Conservation (phyloP, 2,797 vertebrate species). For the Lepus townsendii region DNA sequence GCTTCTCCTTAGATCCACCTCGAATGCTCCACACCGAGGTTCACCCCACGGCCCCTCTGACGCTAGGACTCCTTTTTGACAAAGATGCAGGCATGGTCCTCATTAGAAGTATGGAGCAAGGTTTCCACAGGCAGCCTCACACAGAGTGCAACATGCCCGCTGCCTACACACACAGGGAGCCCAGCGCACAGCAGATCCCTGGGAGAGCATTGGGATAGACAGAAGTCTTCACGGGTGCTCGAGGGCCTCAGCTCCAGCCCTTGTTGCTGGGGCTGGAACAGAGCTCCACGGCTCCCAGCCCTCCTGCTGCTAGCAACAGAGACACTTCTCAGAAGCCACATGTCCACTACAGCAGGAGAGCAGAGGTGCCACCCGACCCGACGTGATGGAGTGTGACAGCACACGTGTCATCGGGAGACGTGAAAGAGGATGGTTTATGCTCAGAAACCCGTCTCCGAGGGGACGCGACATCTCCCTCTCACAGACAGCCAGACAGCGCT, state of each 20-base stretch:
- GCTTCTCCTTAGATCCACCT: neutral
- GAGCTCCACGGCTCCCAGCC: neutral
- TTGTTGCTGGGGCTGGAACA: conserved; percentile 44
- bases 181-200: neutral
- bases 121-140: neutral
- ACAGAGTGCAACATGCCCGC: neutral
- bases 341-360: conserved; percentile 58
- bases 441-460: conserved; percentile 62
- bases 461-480: conserved; percentile 57
- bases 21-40: neutral
- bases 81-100: neutral
- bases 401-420: conserved; percentile 52
- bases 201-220: neutral
- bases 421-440: conserved; percentile 65
- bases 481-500: conserved; percentile 15
- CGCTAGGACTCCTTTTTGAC: neutral
- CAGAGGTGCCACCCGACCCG: conserved; percentile 41
- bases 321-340: conserved; percentile 48
- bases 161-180: fast-evolving
- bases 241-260: neutral
- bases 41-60: neutral
- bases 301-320: neutral
- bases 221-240: neutral
- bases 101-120: neutral
- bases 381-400: conserved; percentile 61